Evolutionary conservation across 2,888 invertebrate genomes (phyloP).

Genomic region (Itoplectis maculator): DNA sequence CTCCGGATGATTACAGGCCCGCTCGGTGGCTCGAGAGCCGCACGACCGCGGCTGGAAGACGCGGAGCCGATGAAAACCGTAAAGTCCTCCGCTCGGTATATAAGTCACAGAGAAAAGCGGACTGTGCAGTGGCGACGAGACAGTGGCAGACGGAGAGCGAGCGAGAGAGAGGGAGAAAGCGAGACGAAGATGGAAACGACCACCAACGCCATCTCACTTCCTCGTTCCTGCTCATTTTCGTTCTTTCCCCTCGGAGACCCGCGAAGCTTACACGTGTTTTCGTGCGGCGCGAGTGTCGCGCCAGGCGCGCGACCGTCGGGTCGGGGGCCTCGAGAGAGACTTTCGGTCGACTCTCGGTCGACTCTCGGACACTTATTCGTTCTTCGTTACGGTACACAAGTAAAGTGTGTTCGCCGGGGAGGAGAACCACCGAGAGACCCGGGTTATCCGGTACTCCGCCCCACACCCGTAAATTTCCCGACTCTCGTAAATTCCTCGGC

Average conservation of each 20-base stretch:
- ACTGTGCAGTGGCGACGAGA: too few relatives aligned
- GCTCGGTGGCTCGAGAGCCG: background rate
- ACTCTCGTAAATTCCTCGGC: conserved; percentile 68
- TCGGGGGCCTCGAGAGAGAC: background rate
- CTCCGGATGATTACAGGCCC: conserved; percentile 7
- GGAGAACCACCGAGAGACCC: conserved; percentile 21
- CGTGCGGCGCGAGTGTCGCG: conserved; percentile 53
- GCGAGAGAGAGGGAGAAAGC: conserved; percentile 37
- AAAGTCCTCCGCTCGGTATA: background rate
- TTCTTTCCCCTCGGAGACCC: conserved; percentile 58
- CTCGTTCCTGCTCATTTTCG: conserved; percentile 48
- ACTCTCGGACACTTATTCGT: conserved; percentile 30
- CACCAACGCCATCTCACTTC: conserved; percentile 47
- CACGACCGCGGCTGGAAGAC: background rate
- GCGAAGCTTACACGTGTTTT: conserved; percentile 64
- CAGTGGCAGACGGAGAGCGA: conserved; percentile 7
- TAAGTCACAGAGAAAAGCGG: background rate
- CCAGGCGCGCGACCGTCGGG: background rate
- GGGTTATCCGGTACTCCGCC: conserved; percentile 30
- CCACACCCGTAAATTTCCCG: conserved; percentile 53
- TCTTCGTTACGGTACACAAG: conserved; percentile 17
- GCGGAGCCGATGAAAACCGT: background rate
- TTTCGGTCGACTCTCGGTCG: conserved; percentile 29
- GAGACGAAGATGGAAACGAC: background rate
- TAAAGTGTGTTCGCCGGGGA: background rate